Evolutionary conservation across 2,113 vertebrate species (phyloP).

Genomic region (Peromyscus maniculatus): DNA sequence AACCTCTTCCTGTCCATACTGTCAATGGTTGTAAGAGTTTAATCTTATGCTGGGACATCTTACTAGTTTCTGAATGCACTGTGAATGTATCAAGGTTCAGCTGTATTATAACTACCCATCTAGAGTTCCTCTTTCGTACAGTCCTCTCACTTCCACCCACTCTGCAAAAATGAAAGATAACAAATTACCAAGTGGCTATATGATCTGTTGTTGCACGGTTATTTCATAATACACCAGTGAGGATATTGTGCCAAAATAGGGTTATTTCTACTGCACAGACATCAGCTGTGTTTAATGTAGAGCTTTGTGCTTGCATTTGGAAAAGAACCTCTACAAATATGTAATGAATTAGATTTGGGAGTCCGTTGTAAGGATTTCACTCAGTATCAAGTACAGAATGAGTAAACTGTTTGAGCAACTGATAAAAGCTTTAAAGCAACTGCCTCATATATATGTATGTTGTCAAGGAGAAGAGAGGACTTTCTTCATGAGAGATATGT

Average conservation of each 20-base stretch:
- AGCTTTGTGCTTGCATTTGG: background rate
- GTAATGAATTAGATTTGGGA: background rate
- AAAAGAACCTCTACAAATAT: constrained; percentile 4
- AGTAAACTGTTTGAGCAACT: constrained; percentile 3
- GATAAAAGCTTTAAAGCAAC: constrained; percentile 15
- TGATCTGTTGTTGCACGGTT: background rate
- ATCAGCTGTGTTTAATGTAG: background rate
- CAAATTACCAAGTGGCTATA: background rate
- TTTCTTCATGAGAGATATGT: background rate
- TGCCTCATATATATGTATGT: background rate
- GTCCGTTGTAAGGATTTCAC: background rate
- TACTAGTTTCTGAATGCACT: constrained; percentile 28
- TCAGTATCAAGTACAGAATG: background rate
- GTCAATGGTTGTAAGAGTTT: background rate
- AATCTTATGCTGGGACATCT: background rate
- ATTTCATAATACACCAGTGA: background rate
- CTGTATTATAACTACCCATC: background rate
- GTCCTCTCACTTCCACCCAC: background rate
- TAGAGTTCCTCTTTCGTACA: background rate
- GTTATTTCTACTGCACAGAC: background rate
- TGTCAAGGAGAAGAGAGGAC: background rate
- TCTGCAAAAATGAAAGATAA: background rate
- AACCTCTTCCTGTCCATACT: background rate
- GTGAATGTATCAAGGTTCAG: constrained; percentile 28
- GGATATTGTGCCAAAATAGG: background rate